Evolutionary conservation across 2,113 vertebrate genomes (phyloP), one percentile per base, ranked within the genome.

Genomic region (Nothobranchius furzeri): DNA sequence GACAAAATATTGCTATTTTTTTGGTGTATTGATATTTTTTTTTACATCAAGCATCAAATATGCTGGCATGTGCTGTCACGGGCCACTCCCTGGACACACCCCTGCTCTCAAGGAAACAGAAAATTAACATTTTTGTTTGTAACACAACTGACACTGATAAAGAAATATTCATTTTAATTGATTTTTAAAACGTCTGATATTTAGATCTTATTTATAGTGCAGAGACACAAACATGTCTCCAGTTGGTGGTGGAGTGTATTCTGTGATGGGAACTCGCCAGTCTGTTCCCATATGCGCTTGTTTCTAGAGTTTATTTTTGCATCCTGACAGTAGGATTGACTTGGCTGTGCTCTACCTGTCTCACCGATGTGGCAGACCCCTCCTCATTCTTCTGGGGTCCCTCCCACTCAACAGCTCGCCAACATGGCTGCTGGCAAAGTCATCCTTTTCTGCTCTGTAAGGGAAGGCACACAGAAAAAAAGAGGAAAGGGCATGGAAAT

Each of bases 291-390:
- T 75, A 75, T 82, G 60, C 50, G 1, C 24, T 42, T 55, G 70
- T 71, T 82, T 71, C 67, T 51, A 14, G 70, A 50, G 76, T 85
- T 12, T 82, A 79, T 79, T 76, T 78, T 78, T 75, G 55, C 58
- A 60, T 72, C 61, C 79, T 20, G 37, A 83, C 77, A 78, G 57
- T 68, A 61, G 73, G 43, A 48, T 72, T 76, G 70, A 81, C 74
- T 85, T 73, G 61, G 14, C 71, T 79, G 67, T 46, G 63, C 75
- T 85, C 79, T 84, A 86, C 83, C 81, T 86, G 80, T 85, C 77
- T 65, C 59, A 42, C 56, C 61, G 79, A 78, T 74, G 71, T 78
- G 72, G 72, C 82, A 63, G 56, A 70, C 72, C 79, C 78, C 75
- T 73, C 70, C 71, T 78, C 71, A 71, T 82, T 76, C 75, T 78